These are phyloP conservation scores for Tupiocoris notatus DNA, from an alignment of 2,888 invertebrate species.

Conservation along the genomic window DNA sequence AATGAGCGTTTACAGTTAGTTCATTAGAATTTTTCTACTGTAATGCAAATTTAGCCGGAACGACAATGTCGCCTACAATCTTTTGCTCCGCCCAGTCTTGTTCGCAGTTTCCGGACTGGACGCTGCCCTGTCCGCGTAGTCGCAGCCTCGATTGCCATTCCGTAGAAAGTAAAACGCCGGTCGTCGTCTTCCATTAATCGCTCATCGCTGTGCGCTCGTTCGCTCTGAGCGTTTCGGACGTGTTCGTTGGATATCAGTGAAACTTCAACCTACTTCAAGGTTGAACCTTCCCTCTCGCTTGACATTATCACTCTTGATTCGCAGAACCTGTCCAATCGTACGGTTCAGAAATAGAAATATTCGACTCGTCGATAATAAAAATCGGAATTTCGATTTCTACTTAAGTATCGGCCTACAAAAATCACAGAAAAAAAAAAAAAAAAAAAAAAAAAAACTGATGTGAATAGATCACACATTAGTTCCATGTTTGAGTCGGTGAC, in stretches of 20 bases:
- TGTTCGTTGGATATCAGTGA: slow-evolving; percentile 26
- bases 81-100: no score
- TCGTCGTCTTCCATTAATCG: background rate
- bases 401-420: no score
- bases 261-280: slow-evolving; percentile 7
- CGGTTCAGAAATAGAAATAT: no score
- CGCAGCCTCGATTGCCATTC: background rate
- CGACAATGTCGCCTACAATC: background rate
- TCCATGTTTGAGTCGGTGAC: no score
- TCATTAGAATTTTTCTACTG: background rate
- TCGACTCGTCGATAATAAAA: no score
- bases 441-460: no score
- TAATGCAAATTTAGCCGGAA: no score
- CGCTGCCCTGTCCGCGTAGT: background rate
- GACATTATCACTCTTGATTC: background rate
- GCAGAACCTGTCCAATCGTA: no score
- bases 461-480: no score
- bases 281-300: background rate
- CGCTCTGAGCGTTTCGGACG: slow-evolving; percentile 1
- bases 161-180: background rate
- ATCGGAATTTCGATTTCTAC: no score
- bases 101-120: background rate
- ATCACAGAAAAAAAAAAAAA: no score
- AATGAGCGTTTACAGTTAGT: no score
- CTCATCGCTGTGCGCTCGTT: background rate